Percentiles rank a stretch among this genome's conserved stretches.
phyloP scores from a whole-genome alignment of 2,797 vertebrate genomes.

The Trachops cirrhosus region DNA sequence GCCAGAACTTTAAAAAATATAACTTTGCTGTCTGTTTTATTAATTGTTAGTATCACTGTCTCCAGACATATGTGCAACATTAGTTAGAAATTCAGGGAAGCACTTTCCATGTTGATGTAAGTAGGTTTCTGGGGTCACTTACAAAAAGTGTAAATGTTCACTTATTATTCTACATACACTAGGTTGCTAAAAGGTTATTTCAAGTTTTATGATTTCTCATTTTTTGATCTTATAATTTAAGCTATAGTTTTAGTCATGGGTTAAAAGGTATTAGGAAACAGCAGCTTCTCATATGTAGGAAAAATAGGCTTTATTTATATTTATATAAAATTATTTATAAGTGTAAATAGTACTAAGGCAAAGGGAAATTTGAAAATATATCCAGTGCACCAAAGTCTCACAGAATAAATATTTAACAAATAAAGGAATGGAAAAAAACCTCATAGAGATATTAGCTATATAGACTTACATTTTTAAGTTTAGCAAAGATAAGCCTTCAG shows the following conservation, averaged over 20 bases:
- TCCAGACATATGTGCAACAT: constrained; percentile 34
- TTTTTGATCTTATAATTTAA: constrained; percentile 33
- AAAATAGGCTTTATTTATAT: neutral
- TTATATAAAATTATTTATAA: constrained; percentile 11
- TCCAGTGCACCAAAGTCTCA: neutral
- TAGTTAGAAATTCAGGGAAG: constrained; percentile 44
- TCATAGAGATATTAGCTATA: neutral
- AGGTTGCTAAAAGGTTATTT: constrained; percentile 41
- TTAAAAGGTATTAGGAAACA: constrained; percentile 18
- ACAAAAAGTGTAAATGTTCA: neutral
- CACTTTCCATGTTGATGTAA: constrained; percentile 43
- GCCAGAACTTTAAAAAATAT: neutral
- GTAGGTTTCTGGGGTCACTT: constrained; percentile 35
- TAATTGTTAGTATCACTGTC: constrained; percentile 31
- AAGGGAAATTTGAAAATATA: constrained; percentile 16
- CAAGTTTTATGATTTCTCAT: neutral
- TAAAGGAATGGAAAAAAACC: neutral
- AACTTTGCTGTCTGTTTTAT: constrained; percentile 46
- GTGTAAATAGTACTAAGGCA: neutral
- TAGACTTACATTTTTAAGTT: neutral
- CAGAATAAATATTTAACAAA: neutral
- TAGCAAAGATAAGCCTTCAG: neutral
- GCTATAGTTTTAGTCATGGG: constrained; percentile 10
- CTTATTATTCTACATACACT: constrained; percentile 1
- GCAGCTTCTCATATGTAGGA: neutral